A percentile compares a stretch with the other conserved stretches of the same genome.
Evolutionary conservation across 2,113 vertebrate species (phyloP).

Genomic region (Archilochus colubris): DNA sequence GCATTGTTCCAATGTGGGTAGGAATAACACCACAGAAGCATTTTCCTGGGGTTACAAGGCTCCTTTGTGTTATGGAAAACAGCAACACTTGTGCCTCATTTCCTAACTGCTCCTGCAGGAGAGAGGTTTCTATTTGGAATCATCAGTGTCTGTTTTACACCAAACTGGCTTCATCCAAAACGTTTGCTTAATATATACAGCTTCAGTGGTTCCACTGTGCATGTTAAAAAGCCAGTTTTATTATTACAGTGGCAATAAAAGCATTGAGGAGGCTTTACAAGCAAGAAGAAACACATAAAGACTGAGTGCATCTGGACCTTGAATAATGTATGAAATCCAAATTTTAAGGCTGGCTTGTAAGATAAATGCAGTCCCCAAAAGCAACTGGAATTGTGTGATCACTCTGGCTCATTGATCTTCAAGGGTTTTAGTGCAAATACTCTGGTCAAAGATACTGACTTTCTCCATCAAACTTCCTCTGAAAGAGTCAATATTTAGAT

Average conservation of each 20-base stretch:
- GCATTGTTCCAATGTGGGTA: background rate
- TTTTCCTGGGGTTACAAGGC: background rate
- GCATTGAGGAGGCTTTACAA: slow-evolving; percentile 57
- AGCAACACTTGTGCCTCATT: background rate
- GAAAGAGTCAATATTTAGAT: background rate
- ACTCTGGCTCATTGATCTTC: slow-evolving; percentile 60
- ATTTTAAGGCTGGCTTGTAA: slow-evolving; percentile 66
- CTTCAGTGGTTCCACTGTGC: slow-evolving; percentile 8
- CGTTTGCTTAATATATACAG: slow-evolving; percentile 40
- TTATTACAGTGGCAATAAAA: slow-evolving; percentile 21
- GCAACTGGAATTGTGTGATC: slow-evolving; percentile 36
- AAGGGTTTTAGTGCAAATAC: slow-evolving; percentile 45
- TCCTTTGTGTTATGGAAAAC: background rate
- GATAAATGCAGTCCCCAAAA: slow-evolving; percentile 46
- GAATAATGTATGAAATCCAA: slow-evolving; percentile 73
- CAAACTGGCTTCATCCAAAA: slow-evolving; percentile 51
- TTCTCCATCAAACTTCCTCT: background rate
- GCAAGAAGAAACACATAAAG: slow-evolving; percentile 42
- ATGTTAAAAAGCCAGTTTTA: slow-evolving; percentile 11
- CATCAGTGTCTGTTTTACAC: slow-evolving; percentile 43
- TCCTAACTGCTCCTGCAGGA: background rate
- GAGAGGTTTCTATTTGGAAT: slow-evolving; percentile 24
- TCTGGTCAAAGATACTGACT: background rate
- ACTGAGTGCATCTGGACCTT: slow-evolving; percentile 44
- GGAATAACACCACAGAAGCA: background rate